Conservation (phyloP, 2,888 invertebrate genomes). For the Omphaloscelis lunosa region DNA sequence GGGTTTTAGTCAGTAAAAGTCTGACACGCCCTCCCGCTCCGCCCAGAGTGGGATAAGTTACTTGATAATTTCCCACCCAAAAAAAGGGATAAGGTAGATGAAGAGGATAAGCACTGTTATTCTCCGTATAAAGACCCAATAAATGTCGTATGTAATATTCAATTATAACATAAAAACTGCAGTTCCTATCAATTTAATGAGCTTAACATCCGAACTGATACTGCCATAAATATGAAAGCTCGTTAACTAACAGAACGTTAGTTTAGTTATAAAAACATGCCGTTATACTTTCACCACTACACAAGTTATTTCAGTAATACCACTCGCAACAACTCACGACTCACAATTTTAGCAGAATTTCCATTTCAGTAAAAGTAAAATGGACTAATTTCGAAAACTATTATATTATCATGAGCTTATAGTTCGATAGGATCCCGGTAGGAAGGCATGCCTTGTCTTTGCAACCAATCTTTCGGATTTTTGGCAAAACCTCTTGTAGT, state of each 20-base stretch:
- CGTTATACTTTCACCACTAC: background rate
- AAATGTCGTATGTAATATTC: background rate
- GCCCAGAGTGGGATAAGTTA: too few relatives aligned
- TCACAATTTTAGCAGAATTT: background rate
- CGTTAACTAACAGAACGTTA: conserved; percentile 29
- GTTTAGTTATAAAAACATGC: conserved; percentile 30
- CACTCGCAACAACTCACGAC: background rate
- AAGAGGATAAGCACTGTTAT: background rate
- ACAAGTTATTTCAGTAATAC: conserved; percentile 3
- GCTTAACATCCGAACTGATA: conserved; percentile 12
- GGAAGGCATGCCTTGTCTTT: background rate
- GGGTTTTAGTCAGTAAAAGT: too few relatives aligned
- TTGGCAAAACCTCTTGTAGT: background rate
- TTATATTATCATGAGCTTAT: background rate
- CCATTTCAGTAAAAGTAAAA: background rate
- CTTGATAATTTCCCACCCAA: too few relatives aligned
- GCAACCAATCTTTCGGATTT: background rate
- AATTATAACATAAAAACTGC: conserved; percentile 8
- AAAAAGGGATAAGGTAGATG: too few relatives aligned
- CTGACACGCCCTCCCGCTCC: too few relatives aligned
- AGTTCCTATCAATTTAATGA: conserved; percentile 31
- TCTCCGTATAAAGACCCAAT: background rate
- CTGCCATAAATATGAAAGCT: conserved; percentile 28
- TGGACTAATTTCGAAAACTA: background rate
- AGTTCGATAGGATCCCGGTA: background rate